A percentile compares a stretch with the other conserved stretches of the same genome.
Conservation (phyloP, 53 echinoderm and acorn worm genomes). For the Hippasteria phrygiana region DNA sequence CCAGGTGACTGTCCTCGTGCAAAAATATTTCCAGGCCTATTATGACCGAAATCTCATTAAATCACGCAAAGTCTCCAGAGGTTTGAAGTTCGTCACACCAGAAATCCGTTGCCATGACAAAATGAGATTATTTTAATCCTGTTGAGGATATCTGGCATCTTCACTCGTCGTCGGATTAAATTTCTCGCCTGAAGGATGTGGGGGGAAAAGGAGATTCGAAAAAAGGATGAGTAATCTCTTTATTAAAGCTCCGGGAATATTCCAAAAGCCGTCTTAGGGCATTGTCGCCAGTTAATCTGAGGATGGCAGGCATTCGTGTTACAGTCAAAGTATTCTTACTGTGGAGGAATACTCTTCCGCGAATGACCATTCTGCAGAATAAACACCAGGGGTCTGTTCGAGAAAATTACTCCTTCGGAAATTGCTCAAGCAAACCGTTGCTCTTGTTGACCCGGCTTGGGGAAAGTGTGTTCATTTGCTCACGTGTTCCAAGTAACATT, state of each 20-base stretch:
- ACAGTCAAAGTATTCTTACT: no score
- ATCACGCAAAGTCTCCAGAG: conserved; percentile 15
- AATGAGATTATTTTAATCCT: conserved; percentile 56
- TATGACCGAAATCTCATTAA: conserved; percentile 30
- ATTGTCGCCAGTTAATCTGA: not conserved
- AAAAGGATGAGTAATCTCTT: conserved; percentile 29
- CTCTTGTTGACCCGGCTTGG: no score
- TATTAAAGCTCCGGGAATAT: not conserved
- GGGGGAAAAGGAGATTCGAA: not conserved
- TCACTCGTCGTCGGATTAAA: conserved; percentile 24
- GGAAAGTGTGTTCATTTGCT: no score
- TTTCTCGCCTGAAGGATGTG: conserved; percentile 4
- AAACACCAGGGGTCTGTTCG: no score
- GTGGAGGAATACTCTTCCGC: no score
- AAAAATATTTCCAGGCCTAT: not conserved
- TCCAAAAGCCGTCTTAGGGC: not conserved
- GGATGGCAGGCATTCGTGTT: not conserved
- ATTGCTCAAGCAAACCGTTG: no score
- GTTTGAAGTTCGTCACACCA: conserved; percentile 33
- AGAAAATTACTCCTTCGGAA: no score
- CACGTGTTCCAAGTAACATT: no score
- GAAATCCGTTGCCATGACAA: conserved; percentile 59
- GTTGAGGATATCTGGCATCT: conserved; percentile 14
- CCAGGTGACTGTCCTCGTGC: not conserved
- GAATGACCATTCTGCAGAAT: no score